Evolutionary conservation across 37 sponge, comb jelly and placozoan genomes (phyloP), one percentile per base, ranked within the genome.

Genomic region (Oscarella lobularis): DNA sequence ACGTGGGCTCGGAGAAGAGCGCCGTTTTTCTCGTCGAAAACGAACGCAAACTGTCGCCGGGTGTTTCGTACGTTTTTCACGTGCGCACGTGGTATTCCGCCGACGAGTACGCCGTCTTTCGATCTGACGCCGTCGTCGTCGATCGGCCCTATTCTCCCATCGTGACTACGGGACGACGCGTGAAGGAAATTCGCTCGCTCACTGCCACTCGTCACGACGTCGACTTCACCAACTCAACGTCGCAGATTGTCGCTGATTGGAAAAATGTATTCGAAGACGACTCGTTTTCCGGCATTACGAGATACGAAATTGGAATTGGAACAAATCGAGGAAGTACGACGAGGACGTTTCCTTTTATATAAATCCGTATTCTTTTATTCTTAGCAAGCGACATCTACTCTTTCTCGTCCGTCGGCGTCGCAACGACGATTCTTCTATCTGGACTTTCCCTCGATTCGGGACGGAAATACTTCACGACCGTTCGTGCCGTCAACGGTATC

Each of bases 81-180:
- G 85, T 86, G 0, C 39, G 91, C 36, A 85, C 73, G 2, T 90
- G 91, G 91, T 84, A 79, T 79, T 85, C 55, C 60, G 20, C n/a
- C 36, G 68, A 39, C 0, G 31, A 76, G 27, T 84, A 72, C 37
- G 74, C 81, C 32, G 77, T 82, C 36, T 90, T 87, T 38, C 37
- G 35, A 4, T 87, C 90, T 0, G 72, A 33, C n/a, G 81, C 78
- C 2, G 68, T 87, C 39, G 85, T 76, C 1, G 67, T 87, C 30
- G 92, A 91, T 36, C n/a, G n/a, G n/a, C 39, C 39, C n/a, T 40
- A 27, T 0, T 77, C 81, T 0, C 83, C 85, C 0, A 33, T 38
- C 30, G 37, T 66, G 1, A 30, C 55, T 0, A 33, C 32, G 0
- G 88, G 88, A 32, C 14, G 31, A 20, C 40, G 83, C 6, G 75